Evolutionary conservation across 2,113 vertebrate species (phyloP).

Genomic region (Otis tarda): DNA sequence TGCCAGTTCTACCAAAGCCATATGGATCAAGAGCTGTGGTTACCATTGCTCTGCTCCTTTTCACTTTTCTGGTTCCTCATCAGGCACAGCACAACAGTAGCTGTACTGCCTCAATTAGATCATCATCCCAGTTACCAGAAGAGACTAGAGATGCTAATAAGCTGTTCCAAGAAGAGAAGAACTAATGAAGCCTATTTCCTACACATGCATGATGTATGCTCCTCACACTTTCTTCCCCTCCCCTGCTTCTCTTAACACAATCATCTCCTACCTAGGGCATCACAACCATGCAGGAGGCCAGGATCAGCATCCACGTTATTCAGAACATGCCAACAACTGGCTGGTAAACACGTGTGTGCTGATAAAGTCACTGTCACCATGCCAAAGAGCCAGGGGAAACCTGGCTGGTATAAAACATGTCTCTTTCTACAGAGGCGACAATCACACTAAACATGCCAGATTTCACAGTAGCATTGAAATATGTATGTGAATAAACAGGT

Average conservation of each 20-base stretch:
- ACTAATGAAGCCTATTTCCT: not conserved
- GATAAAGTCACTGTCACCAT: not conserved
- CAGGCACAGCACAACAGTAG: not conserved
- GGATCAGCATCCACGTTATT: not conserved
- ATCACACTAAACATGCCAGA: not conserved
- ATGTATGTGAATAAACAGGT: not conserved
- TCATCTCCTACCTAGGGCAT: not conserved
- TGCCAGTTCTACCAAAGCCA: not conserved
- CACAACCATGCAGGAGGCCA: accelerated
- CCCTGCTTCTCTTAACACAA: not conserved
- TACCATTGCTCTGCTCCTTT: not conserved
- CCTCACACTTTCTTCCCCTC: not conserved
- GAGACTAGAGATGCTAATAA: not conserved
- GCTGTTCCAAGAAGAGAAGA: not conserved
- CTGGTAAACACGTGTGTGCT: not conserved
- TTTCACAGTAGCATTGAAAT: not conserved
- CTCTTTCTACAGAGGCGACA: not conserved
- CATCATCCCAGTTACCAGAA: not conserved
- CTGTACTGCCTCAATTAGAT: not conserved
- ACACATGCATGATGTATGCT: not conserved
- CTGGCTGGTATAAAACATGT: not conserved
- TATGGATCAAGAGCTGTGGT: not conserved
- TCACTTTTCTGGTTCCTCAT: not conserved
- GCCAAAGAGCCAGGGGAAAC: not conserved
- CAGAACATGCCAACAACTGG: not conserved